Conservation (phyloP, 2,888 invertebrate species). For the Xestia rhomboidea region DNA sequence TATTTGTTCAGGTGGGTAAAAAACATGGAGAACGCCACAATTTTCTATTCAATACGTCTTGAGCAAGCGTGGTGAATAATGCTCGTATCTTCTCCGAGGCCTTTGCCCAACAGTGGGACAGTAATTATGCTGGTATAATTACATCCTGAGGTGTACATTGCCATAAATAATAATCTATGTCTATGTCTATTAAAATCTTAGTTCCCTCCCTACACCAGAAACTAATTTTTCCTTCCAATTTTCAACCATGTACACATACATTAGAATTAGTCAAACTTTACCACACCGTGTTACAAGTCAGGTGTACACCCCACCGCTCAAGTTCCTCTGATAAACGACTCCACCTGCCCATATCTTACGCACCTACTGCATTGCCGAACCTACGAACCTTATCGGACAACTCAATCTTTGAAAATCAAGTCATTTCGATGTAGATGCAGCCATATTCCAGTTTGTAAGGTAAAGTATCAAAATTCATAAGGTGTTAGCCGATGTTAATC, state of each 20-base stretch:
- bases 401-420: conserved; percentile 63
- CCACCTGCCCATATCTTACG: conserved; percentile 32
- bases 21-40: background rate
- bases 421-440: conserved; percentile 61
- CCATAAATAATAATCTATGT: background rate
- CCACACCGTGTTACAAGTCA: conserved; percentile 2
- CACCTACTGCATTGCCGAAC: conserved; percentile 44
- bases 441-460: conserved; percentile 56
- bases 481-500: conserved; percentile 54
- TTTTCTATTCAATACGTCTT: background rate
- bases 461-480: conserved; percentile 65
- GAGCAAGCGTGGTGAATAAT: background rate
- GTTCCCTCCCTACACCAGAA: too few relatives aligned
- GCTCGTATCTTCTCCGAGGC: background rate
- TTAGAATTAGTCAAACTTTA: conserved; percentile 12
- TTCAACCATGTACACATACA: background rate
- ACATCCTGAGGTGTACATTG: background rate
- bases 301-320: conserved; percentile 10
- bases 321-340: conserved; percentile 35
- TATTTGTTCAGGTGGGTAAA: background rate
- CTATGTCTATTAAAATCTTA: background rate
- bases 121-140: background rate
- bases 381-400: conserved; percentile 47
- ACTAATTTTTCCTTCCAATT: background rate
- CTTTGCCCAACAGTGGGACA: background rate